Conservation (phyloP, 2,888 invertebrate genomes). For the Dryomyza anilis region DNA sequence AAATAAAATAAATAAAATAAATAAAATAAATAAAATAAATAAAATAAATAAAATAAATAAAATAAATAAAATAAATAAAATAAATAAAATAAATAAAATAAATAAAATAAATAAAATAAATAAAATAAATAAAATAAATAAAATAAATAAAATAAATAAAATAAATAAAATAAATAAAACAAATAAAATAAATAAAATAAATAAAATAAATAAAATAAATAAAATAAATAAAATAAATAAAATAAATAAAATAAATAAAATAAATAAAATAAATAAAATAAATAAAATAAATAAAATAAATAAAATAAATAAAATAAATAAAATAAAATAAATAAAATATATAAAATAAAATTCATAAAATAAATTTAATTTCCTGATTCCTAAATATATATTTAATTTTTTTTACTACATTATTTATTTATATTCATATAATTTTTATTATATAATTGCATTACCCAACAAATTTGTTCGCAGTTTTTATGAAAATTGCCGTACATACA, state of each 20-base stretch:
- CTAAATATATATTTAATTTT: too few relatives aligned
- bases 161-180: neutral
- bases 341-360: too few relatives aligned
- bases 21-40: neutral
- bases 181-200: neutral
- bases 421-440: too few relatives aligned
- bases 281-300: neutral
- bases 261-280: neutral
- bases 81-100: neutral
- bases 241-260: neutral
- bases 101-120: neutral
- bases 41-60: neutral
- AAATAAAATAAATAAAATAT: neutral
- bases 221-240: neutral
- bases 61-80: neutral
- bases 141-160: neutral
- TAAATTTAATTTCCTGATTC: too few relatives aligned
- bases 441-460: too few relatives aligned
- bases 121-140: neutral
- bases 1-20: neutral
- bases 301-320: neutral
- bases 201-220: neutral
- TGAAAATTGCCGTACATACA: too few relatives aligned
- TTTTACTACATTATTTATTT: too few relatives aligned
- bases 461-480: too few relatives aligned